phyloP scores from a whole-genome alignment of 2,888 invertebrate species.

The Endomychus coccineus region DNA sequence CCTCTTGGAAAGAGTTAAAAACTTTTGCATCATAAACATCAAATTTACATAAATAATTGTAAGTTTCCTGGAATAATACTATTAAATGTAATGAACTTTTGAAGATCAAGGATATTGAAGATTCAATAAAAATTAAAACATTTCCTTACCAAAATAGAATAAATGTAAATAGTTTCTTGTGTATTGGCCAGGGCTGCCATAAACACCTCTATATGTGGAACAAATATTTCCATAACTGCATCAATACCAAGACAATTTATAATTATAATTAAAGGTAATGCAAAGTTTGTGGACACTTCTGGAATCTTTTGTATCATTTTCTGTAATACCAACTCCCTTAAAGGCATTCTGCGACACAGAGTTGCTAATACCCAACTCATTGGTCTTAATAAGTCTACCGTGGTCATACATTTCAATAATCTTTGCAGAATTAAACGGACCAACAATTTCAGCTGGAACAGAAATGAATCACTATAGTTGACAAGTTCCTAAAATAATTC shows the following conservation, averaged over 20 bases:
- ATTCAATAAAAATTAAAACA: too few relatives aligned
- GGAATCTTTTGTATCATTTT: conserved; percentile 34
- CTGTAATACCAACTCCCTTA: conserved; percentile 31
- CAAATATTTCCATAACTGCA: conserved; percentile 30
- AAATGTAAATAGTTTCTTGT: too few relatives aligned
- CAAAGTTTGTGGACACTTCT: conserved; percentile 24
- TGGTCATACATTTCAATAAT: conserved; percentile 30
- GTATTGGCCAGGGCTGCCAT: too few relatives aligned
- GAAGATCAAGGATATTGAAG: too few relatives aligned
- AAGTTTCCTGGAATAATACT: conserved; percentile 12
- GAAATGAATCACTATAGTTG: too few relatives aligned
- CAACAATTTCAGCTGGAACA: conserved; percentile 34
- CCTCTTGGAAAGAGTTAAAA: neutral
- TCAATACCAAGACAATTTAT: conserved; percentile 35
- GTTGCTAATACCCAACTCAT: conserved; percentile 36
- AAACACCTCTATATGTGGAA: conserved; percentile 27
- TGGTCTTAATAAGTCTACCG: conserved; percentile 31
- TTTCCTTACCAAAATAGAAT: too few relatives aligned
- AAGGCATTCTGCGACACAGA: conserved; percentile 32
- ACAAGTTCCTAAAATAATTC: too few relatives aligned
- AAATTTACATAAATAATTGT: conserved; percentile 7
- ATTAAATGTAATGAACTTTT: too few relatives aligned
- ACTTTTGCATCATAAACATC: conserved; percentile 3
- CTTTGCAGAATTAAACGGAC: conserved; percentile 36
- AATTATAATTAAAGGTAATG: conserved; percentile 31